phyloP scores from a whole-genome alignment of 2,797 vertebrate genomes.

The Galaxias olidus region DNA sequence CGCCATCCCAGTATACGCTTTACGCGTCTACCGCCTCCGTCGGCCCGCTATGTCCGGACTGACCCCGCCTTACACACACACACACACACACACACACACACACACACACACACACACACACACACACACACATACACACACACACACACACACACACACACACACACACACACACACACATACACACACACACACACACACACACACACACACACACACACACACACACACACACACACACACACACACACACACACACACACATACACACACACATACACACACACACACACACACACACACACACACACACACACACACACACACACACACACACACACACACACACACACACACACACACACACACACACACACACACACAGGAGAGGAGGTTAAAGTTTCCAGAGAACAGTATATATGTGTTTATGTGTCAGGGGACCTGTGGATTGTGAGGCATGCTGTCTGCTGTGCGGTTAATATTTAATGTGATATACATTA shows the following conservation, averaged over 20 bases:
- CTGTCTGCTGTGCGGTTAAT: conserved; percentile 57
- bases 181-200: conserved; percentile 1
- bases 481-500: conserved; percentile 80
- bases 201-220: conserved; percentile 5
- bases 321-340: background rate
- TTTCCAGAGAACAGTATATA: conserved; percentile 29
- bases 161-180: background rate
- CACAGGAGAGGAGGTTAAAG: conserved; percentile 16
- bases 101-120: conserved; percentile 10
- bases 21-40: conserved; percentile 36
- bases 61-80: conserved; percentile 29
- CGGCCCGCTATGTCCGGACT: conserved; percentile 38
- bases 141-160: conserved; percentile 3
- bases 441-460: conserved; percentile 20
- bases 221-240: conserved; percentile 20
- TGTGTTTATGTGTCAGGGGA: conserved; percentile 29
- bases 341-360: conserved; percentile 6
- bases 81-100: conserved; percentile 14
- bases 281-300: background rate
- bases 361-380: conserved; percentile 12
- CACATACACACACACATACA: background rate
- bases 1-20: conserved; percentile 60
- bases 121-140: background rate
- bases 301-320: background rate
- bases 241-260: conserved; percentile 1